Conservation (phyloP, 2,888 invertebrate species). For the Drosophila dives region DNA sequence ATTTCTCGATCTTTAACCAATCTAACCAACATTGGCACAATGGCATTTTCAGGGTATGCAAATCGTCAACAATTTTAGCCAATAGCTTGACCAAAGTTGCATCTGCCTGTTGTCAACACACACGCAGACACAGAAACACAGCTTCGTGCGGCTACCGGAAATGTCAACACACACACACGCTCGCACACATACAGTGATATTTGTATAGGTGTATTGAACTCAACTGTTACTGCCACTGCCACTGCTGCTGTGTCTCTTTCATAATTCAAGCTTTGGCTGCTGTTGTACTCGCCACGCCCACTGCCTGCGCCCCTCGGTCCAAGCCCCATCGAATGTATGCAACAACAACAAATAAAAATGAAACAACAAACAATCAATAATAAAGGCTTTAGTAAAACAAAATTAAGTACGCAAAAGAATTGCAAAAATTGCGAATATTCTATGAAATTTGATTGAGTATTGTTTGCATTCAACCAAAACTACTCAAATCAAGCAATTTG, state of each 20-base stretch:
- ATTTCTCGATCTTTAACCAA: not conserved
- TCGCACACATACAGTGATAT: conserved; percentile 3
- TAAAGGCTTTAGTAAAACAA: conserved; percentile 35
- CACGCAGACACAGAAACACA: conserved; percentile 16
- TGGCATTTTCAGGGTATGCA: conserved; percentile 32
- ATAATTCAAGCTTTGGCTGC: conserved; percentile 67
- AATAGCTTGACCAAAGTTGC: conserved; percentile 58
- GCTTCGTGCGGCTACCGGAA: conserved; percentile 56
- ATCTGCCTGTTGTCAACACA: conserved; percentile 57
- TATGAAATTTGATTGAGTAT: conserved; percentile 47
- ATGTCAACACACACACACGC: conserved; percentile 49
- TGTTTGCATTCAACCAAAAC: conserved; percentile 19
- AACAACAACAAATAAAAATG: conserved; percentile 13
- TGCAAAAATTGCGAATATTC: conserved; percentile 34
- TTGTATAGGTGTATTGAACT: conserved; percentile 37
- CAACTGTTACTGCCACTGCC: conserved; percentile 21
- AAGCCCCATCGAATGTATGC: conserved; percentile 43
- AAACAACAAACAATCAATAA: conserved; percentile 15
- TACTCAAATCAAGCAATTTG: not conserved
- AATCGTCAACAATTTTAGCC: conserved; percentile 60
- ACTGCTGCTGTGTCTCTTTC: conserved; percentile 57
- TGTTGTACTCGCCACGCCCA: conserved; percentile 50
- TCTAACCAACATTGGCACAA: not conserved
- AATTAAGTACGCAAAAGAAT: conserved; percentile 34
- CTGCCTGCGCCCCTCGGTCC: conserved; percentile 13